These are phyloP conservation scores for Excalfactoria chinensis DNA, from an alignment of 2,113 vertebrate species.

Conservation along the genomic window DNA sequence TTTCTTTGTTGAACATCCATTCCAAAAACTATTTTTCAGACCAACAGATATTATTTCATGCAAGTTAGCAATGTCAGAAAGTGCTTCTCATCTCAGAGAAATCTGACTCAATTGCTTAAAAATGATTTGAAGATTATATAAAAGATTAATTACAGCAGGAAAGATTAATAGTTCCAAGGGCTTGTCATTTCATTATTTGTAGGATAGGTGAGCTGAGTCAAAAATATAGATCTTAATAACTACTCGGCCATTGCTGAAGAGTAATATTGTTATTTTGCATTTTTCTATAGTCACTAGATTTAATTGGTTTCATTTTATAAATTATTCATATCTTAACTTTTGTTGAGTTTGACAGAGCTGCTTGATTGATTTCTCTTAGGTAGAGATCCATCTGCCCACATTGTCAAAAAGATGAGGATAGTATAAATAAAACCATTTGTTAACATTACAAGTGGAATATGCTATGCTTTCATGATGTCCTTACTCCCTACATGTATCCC, in stretches of 20 bases:
- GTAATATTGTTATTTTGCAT: not conserved
- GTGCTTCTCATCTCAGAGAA: not conserved
- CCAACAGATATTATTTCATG: not conserved
- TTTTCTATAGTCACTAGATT: not conserved
- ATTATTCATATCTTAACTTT: not conserved
- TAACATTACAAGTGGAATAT: not conserved
- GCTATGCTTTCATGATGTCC: not conserved
- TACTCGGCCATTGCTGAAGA: not conserved
- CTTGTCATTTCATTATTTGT: not conserved
- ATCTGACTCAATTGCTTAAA: not conserved
- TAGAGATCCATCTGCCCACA: not conserved
- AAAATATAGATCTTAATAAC: not conserved
- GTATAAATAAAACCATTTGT: not conserved
- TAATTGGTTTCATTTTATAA: not conserved
- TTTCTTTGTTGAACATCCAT: not conserved
- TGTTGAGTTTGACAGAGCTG: not conserved
- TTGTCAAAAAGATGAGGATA: not conserved
- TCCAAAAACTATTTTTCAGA: not conserved
- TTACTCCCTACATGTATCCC: not conserved
- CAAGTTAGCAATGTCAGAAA: not conserved
- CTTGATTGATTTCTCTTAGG: not conserved
- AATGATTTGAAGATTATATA: not conserved
- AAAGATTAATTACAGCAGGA: not conserved
- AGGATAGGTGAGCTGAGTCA: not conserved
- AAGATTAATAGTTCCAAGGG: not conserved